Evolutionary conservation across 2,113 vertebrate species (phyloP).

Genomic region (Halichoerus grypus): DNA sequence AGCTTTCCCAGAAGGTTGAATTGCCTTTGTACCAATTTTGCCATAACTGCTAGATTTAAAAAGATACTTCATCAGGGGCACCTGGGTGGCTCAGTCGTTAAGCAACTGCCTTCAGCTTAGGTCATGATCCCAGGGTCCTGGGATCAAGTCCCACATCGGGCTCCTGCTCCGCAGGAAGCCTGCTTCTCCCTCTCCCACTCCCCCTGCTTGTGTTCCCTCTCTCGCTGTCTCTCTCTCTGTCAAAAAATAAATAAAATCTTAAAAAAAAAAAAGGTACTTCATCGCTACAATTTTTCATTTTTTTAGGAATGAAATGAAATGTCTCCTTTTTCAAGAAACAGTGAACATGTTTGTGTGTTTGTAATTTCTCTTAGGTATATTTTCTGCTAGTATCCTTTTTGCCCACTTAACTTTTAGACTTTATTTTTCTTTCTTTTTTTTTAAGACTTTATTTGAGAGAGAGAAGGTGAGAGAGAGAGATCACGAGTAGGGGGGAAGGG

Average conservation of each 20-base stretch:
- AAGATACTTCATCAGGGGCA: background rate
- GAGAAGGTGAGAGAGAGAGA: background rate
- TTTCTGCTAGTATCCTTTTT: constrained; percentile 39
- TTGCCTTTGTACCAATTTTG: background rate
- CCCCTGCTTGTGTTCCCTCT: too few species aligned
- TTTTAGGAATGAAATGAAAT: background rate
- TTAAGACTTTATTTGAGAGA: background rate
- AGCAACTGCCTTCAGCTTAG: too few species aligned
- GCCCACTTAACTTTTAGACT: background rate
- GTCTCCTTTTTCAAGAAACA: background rate
- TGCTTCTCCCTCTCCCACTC: too few species aligned
- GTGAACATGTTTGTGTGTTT: background rate
- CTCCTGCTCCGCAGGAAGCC: too few species aligned
- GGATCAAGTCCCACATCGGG: too few species aligned
- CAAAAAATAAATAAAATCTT: too few species aligned
- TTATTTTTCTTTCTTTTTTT: background rate
- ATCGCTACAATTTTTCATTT: background rate
- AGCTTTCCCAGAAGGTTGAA: background rate
- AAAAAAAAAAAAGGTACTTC: too few species aligned
- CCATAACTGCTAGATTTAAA: constrained; percentile 21
- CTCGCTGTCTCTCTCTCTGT: too few species aligned
- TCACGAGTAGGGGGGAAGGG: background rate
- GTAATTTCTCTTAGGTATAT: constrained; percentile 42
- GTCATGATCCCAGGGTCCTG: too few species aligned
- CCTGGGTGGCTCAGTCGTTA: too few species aligned